phyloP scores from a whole-genome alignment of 1,140 invertebrate species.

The Polypedilum vanderplanki region DNA sequence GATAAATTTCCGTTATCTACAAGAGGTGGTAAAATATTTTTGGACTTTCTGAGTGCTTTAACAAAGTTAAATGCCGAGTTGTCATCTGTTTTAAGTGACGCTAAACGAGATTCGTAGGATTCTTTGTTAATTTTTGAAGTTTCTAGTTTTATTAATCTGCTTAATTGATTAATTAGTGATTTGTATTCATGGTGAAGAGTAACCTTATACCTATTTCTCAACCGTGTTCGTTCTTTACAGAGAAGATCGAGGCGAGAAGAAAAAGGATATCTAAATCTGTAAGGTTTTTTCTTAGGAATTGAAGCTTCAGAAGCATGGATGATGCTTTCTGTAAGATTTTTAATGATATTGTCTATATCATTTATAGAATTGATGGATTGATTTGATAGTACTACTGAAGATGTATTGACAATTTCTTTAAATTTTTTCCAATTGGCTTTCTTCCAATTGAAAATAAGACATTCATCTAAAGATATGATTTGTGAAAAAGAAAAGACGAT shows the following conservation, averaged over 20 bases:
- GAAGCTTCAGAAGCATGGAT: no score
- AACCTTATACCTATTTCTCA: neutral
- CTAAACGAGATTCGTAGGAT: neutral
- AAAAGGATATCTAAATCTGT: neutral
- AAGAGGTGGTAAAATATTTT: no score
- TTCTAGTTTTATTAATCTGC: neutral
- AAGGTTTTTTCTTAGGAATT: neutral
- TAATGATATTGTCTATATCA: no score
- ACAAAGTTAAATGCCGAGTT: neutral
- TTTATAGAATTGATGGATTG: no score
- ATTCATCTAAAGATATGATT: neutral
- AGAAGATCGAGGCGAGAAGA: no score
- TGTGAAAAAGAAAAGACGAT: neutral
- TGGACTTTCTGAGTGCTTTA: neutral
- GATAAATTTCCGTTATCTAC: no score
- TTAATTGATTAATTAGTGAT: neutral
- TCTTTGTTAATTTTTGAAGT: neutral
- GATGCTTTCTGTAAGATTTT: neutral
- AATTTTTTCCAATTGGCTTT: neutral
- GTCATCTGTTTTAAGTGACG: neutral
- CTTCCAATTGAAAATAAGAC: neutral
- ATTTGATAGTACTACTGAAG: no score
- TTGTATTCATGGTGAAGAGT: neutral
- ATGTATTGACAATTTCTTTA: neutral
- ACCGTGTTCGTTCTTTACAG: neutral